Evolutionary conservation across 2,888 invertebrate species (phyloP).

Genomic region (Xestia sexstrigata): DNA sequence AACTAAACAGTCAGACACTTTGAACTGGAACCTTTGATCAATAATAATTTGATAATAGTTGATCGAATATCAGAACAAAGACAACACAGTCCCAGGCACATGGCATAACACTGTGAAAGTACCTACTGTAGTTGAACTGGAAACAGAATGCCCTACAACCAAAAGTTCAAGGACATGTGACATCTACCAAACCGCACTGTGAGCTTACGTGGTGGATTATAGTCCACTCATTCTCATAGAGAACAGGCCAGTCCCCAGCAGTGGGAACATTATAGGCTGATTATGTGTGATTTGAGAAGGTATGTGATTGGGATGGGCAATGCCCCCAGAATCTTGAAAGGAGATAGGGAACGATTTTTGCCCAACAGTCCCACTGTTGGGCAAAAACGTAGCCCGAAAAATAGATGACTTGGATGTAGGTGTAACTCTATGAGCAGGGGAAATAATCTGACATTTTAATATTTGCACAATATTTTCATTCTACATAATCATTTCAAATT

Average conservation of each 20-base stretch:
- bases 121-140: too few relatives aligned
- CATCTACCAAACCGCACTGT: not conserved
- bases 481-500: not conserved
- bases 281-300: not conserved
- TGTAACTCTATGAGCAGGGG: not conserved
- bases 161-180: too few relatives aligned
- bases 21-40: too few relatives aligned
- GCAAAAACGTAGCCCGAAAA: not conserved
- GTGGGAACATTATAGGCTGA: not conserved
- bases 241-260: not conserved
- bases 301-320: not conserved
- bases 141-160: not conserved
- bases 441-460: not conserved
- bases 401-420: not conserved
- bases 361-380: not conserved
- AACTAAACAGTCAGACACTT: too few relatives aligned
- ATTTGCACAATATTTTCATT: not conserved
- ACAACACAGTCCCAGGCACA: too few relatives aligned
- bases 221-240: not conserved
- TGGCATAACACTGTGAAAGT: too few relatives aligned
- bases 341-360: not conserved
- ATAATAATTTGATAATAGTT: too few relatives aligned
- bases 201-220: not conserved
- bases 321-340: not conserved
- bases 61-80: too few relatives aligned